Percentiles rank a stretch among this genome's conserved stretches.
These are phyloP conservation scores for Patella ulyssiponensis DNA, from an alignment of 2,888 invertebrate genomes.

Conservation along the genomic window DNA sequence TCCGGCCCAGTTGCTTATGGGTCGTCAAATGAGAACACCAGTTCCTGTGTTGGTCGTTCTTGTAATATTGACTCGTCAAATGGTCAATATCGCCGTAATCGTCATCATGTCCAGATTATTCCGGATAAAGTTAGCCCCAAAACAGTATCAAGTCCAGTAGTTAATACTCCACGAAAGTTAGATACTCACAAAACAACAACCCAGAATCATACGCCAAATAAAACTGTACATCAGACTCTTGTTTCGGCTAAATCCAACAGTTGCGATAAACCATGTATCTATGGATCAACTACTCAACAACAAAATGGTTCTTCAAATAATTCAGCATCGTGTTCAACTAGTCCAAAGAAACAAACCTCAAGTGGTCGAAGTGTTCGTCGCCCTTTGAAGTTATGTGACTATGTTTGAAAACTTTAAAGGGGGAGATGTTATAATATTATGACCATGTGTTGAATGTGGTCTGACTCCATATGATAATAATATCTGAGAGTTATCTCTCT, in stretches of 20 bases:
- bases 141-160: too few relatives aligned
- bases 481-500: too few relatives aligned
- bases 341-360: not conserved
- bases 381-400: not conserved
- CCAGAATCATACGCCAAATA: not conserved
- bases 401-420: slow-evolving; percentile 3
- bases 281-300: not conserved
- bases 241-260: not conserved
- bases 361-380: not conserved
- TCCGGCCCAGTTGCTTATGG: too few relatives aligned
- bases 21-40: too few relatives aligned
- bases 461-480: not conserved
- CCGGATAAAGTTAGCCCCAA: not conserved
- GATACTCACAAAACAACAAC: not conserved
- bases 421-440: not conserved
- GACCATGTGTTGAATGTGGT: not conserved
- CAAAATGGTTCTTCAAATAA: not conserved
- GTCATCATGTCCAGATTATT: not conserved
- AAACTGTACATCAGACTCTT: not conserved
- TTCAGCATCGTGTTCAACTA: not conserved
- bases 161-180: not conserved
- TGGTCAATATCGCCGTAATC: not conserved
- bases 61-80: not conserved
- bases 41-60: not conserved
- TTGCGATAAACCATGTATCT: too few relatives aligned